A percentile compares a stretch with the other conserved stretches of the same genome.
Conservation (phyloP, 2,113 vertebrate species). For the Thamnaconus septentrionalis region DNA sequence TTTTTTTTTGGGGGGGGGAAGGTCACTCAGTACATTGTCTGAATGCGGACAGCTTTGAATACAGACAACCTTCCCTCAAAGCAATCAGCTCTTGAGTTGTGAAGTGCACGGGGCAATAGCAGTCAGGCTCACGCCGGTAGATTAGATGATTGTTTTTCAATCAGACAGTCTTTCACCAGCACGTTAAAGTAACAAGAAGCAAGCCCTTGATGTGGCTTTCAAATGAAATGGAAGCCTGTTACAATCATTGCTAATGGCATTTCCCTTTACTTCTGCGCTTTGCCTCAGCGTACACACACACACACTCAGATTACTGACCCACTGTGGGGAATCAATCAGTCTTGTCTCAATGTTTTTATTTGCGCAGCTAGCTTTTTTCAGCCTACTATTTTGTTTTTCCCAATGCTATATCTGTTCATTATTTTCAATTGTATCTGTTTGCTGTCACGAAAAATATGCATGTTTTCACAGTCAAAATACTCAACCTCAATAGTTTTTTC, state of each 20-base stretch:
- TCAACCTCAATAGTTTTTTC: no score
- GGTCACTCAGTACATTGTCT: no score
- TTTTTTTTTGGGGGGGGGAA: no score
- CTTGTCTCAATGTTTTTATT: conserved; percentile 10
- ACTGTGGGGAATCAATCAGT: conserved; percentile 25
- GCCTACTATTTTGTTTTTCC: no score
- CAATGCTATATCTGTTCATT: background rate
- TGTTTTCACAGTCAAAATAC: no score
- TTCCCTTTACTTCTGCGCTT: conserved; percentile 23
- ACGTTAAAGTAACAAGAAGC: conserved; percentile 22
- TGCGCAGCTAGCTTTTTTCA: background rate
- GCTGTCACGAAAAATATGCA: no score
- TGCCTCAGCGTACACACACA: background rate
- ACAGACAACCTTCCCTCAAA: no score
- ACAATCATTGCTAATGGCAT: conserved; percentile 31
- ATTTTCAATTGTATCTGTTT: no score
- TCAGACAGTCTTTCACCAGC: conserved; percentile 16
- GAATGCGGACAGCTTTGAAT: no score
- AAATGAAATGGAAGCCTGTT: conserved; percentile 40
- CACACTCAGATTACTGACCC: conserved; percentile 11
- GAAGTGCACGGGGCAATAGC: background rate
- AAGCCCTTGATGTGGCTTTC: conserved; percentile 19
- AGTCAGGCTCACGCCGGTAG: conserved; percentile 19
- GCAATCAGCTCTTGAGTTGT: background rate
- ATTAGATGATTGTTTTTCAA: conserved; percentile 30